Base-by-base conservation (phyloP, 1,140 invertebrate species). In the Brachionus manjavacas region DNA sequence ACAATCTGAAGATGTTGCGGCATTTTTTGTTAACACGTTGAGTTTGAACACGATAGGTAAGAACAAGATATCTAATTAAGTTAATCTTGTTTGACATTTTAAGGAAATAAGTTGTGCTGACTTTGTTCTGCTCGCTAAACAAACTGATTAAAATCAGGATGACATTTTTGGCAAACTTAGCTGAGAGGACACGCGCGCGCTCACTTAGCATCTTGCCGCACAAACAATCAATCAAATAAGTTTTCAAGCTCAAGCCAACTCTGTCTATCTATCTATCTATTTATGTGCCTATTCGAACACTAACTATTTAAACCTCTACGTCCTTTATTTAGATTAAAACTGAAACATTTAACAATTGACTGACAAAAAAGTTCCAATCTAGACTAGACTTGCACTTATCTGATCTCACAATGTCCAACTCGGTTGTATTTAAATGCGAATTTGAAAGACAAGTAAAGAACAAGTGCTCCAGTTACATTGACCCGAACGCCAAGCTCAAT, bases 1-100 rank as follows among this genome's bases (percentile, higher is more conserved):
- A 68, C 9, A 2, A 31, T n/a, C n/a, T n/a, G n/a, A n/a, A n/a
- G n/a, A n/a, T 39, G 31, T 6, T 6, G 31, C 68, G 68, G 35
- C n/a, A 43, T 3, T 9, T 16, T 72, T 72, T 72, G 12, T 35
- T 70, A 70, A 35, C 66, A 70, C 66, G 4, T 70, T 39, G 35
- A 70, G 35, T 35, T 39, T 70, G 28, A 39, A 76, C 52, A 28
- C 41, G 41, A 76, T 76, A 76, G 72, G 72, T 76, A 76, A 43
- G 20, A 20, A 11, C 20, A 25, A 76, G 72, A 76, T 76, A 76
- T 76, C 72, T 76, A 76, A 76, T 76, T 76, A 76, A 76, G 72
- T 76, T 76, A 76, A 76, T 76, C 72, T 76, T 76, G 72, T 76
- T 76, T 76, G 41, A 76, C 72, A 76, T 76, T 76, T 76, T 76